phyloP scores from a whole-genome alignment of 2,113 vertebrate genomes.

The Electrona antarctica region DNA sequence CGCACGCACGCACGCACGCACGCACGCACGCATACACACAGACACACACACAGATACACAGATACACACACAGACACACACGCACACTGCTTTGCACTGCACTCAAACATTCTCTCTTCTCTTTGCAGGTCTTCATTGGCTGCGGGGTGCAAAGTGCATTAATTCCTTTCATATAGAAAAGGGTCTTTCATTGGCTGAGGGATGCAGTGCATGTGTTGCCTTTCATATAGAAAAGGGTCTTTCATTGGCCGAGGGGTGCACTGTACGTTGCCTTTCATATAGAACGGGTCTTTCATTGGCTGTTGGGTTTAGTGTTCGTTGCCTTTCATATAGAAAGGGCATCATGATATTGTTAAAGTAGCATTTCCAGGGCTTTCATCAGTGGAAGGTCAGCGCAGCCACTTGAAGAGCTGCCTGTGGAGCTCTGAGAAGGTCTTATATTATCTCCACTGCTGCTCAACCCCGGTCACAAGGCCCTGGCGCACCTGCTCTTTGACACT shows the following conservation, averaged over 20 bases:
- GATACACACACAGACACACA: neutral
- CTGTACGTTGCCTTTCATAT: too few relatives aligned
- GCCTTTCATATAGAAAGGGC: slow-evolving; percentile 83
- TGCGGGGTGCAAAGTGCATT: too few relatives aligned
- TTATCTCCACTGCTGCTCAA: slow-evolving; percentile 38
- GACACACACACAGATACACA: too few relatives aligned
- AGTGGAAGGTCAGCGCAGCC: slow-evolving; percentile 80
- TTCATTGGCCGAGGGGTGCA: too few relatives aligned
- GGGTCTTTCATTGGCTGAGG: neutral
- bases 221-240: slow-evolving; percentile 65
- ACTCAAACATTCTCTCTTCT: slow-evolving; percentile 25
- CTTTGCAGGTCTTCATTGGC: slow-evolving; percentile 24
- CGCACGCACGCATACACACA: too few relatives aligned
- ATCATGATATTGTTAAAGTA: slow-evolving; percentile 82
- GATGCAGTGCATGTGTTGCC: slow-evolving; percentile 51
- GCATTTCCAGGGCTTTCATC: slow-evolving; percentile 79
- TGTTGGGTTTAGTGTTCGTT: slow-evolving; percentile 67
- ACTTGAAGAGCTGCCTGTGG: slow-evolving; percentile 76
- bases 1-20: too few relatives aligned
- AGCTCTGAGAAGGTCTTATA: slow-evolving; percentile 62
- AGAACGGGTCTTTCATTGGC: slow-evolving; percentile 33
- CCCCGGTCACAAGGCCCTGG: slow-evolving; percentile 60
- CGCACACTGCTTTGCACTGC: too few relatives aligned
- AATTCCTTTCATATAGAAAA: too few relatives aligned
- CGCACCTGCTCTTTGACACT: slow-evolving; percentile 63